Percentiles rank a stretch among this genome's conserved stretches.
Evolutionary conservation across 2,797 vertebrate species (phyloP).

Genomic region (Uromys caudimaculatus): DNA sequence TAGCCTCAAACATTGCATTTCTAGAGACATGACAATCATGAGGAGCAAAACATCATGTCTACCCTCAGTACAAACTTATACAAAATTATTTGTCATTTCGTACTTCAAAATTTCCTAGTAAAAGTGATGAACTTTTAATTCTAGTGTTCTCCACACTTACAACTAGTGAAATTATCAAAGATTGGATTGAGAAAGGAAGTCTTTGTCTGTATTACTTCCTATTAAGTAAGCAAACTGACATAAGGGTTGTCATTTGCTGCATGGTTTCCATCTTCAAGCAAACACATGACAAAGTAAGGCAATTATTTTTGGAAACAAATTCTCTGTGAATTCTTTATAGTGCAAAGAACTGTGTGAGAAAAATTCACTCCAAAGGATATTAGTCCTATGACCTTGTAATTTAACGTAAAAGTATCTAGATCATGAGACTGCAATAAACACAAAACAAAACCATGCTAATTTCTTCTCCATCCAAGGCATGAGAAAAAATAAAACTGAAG

Average conservation of each 20-base stretch:
- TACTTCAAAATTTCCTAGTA: background rate
- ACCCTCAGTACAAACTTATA: background rate
- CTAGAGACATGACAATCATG: background rate
- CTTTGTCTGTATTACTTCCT: constrained; percentile 26
- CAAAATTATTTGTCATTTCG: background rate
- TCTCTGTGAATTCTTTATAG: constrained; percentile 23
- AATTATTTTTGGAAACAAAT: constrained; percentile 19
- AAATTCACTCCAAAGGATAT: constrained; percentile 34
- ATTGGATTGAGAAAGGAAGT: background rate
- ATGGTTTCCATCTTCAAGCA: constrained; percentile 18
- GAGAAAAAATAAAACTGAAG: constrained; percentile 33
- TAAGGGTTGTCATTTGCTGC: constrained; percentile 2
- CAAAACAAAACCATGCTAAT: constrained; percentile 9
- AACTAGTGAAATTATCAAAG: constrained; percentile 7
- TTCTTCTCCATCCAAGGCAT: constrained; percentile 8
- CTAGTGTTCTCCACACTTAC: background rate
- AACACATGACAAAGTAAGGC: background rate
- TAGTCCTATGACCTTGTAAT: constrained; percentile 47
- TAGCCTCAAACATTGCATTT: constrained; percentile 1
- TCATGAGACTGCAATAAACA: background rate
- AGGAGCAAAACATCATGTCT: constrained; percentile 1
- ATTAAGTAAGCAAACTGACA: background rate
- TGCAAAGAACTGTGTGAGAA: constrained; percentile 11
- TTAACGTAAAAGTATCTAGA: background rate
- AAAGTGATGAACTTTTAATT: constrained; percentile 24